Conservation (phyloP, 2,797 vertebrate genomes). For the Phoeniculus purpureus region DNA sequence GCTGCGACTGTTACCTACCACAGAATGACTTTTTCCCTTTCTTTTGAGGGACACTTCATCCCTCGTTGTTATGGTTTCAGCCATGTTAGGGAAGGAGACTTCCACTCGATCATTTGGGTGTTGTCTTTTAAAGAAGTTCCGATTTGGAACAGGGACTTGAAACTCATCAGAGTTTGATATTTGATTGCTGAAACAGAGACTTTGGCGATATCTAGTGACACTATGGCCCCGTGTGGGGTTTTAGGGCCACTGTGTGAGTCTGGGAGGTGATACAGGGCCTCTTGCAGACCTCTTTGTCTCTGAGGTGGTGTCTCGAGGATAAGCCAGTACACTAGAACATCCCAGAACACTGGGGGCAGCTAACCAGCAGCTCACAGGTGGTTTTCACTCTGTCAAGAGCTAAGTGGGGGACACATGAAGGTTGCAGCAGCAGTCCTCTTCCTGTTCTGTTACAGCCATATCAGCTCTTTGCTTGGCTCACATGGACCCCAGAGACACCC, state of each 20-base stretch:
- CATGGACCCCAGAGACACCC: accelerated
- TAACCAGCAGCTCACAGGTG: neutral
- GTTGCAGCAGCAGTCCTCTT: neutral
- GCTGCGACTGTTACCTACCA: accelerated
- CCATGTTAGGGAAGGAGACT: neutral
- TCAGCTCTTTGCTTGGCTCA: neutral
- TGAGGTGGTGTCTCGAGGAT: neutral
- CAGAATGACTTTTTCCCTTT: neutral
- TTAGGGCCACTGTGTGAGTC: neutral
- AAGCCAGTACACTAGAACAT: too few relatives aligned
- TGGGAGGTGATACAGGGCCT: too few relatives aligned
- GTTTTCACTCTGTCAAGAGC: too few relatives aligned
- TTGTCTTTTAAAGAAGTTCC: neutral
- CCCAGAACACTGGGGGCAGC: neutral
- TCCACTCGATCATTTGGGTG: too few relatives aligned
- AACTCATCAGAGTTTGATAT: neutral
- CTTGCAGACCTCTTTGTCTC: neutral
- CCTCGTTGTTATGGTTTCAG: neutral
- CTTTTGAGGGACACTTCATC: neutral
- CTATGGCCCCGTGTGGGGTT: neutral
- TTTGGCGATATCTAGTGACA: neutral
- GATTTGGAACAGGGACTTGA: neutral
- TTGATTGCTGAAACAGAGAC: neutral
- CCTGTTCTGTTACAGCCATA: neutral
- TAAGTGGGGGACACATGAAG: neutral